Evolutionary conservation across 2,797 vertebrate genomes (phyloP).

Genomic region (Betta splendens): DNA sequence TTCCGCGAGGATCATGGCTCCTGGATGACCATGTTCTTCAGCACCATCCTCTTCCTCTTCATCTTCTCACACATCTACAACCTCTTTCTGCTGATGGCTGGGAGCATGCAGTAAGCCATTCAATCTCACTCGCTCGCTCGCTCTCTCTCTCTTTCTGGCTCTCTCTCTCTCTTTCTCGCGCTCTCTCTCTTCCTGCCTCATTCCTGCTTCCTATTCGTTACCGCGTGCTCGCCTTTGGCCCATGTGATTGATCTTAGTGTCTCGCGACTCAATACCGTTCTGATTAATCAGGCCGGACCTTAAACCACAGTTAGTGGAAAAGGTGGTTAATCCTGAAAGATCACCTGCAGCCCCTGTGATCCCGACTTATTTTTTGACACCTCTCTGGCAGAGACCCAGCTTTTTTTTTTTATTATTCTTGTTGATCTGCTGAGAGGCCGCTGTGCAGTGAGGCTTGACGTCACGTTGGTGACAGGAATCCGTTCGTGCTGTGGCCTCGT

Average conservation of each 20-base stretch:
- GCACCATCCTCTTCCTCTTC: constrained; percentile 96
- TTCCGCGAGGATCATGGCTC: constrained; percentile 97
- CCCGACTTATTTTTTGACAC: constrained; percentile 43
- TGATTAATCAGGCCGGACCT: constrained; percentile 62
- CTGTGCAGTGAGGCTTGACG: constrained; percentile 44
- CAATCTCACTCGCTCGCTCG: constrained; percentile 25
- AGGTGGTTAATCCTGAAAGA: constrained; percentile 59
- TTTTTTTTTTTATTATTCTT: constrained; percentile 12
- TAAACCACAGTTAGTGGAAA: constrained; percentile 55
- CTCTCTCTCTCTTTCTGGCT: constrained; percentile 1
- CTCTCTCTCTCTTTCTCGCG: constrained; percentile 10
- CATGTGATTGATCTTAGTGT: constrained; percentile 66
- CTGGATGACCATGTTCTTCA: constrained; percentile 99
- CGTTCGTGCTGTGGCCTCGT: constrained; percentile 69
- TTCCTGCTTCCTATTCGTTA: constrained; percentile 60
- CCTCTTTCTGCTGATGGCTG: constrained; percentile 91
- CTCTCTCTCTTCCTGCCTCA: constrained; percentile 8
- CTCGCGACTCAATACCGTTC: constrained; percentile 50
- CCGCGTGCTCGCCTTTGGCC: constrained; percentile 45
- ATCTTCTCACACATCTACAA: constrained; percentile 99
- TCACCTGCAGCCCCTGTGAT: constrained; percentile 52
- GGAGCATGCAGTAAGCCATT: constrained; percentile 90
- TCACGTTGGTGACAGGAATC: constrained; percentile 71
- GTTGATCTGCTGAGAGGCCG: constrained; percentile 44
- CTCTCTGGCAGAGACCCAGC: constrained; percentile 26